Percentiles rank a stretch among this genome's conserved stretches.
These are phyloP conservation scores for Villa cingulata DNA, from an alignment of 2,888 invertebrate genomes.

Conservation along the genomic window DNA sequence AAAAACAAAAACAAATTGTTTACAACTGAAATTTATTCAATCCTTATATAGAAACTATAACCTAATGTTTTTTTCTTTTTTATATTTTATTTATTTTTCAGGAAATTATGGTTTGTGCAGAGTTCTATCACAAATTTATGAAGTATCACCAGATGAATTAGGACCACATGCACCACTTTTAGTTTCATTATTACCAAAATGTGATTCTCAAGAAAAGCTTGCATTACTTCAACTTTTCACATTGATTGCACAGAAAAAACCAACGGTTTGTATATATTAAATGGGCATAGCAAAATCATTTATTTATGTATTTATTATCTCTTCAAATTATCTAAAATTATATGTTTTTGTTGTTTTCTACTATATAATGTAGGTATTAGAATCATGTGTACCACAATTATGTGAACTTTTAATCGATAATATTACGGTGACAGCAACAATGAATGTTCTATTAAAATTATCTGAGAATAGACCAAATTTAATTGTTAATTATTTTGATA, in stretches of 20 bases:
- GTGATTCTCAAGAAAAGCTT: constrained; percentile 74
- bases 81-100: too few species aligned
- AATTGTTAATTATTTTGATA: constrained; percentile 55
- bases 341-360: too few species aligned
- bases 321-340: too few species aligned
- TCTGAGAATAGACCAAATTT: constrained; percentile 54
- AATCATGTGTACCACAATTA: constrained; percentile 68
- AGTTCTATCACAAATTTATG: constrained; percentile 80
- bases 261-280: constrained; percentile 42
- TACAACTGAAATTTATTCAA: too few species aligned
- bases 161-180: constrained; percentile 73
- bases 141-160: constrained; percentile 73
- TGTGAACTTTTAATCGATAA: constrained; percentile 55
- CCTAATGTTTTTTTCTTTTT: too few species aligned
- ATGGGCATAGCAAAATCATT: too few species aligned
- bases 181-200: constrained; percentile 59
- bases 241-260: constrained; percentile 66
- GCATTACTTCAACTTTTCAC: constrained; percentile 72
- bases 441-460: constrained; percentile 63
- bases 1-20: too few species aligned
- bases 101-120: constrained; percentile 80
- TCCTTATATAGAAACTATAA: too few species aligned
- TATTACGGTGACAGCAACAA: constrained; percentile 47
- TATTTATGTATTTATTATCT: background rate
- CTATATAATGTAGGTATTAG: constrained; percentile 50